Evolutionary conservation across 2,797 vertebrate species (phyloP), one percentile per base, ranked within the genome.

Genomic region (Ciconia nigra): DNA sequence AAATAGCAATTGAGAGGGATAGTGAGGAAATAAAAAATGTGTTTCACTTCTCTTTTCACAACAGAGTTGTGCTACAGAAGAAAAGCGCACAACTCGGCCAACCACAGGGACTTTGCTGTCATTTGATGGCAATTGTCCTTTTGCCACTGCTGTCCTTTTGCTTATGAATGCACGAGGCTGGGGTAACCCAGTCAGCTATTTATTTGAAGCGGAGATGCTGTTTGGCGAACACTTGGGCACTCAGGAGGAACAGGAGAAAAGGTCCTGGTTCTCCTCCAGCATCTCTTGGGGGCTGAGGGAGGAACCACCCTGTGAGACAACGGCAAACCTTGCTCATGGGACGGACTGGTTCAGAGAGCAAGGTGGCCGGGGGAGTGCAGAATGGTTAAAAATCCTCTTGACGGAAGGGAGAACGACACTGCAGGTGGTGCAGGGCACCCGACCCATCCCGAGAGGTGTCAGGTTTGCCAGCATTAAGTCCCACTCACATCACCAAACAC

Each of bases 401-500:
- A 4, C 15, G 33, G 47, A 52, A 52, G 6, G 35, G 46, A 47
- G 41, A 42, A 28, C 0, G 1, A 51, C 5, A 3, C 8, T 28
- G 65, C 10, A 22, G 10, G n/a, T 44, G 19, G 33, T 35, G 16
- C 0, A 0, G 15, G n/a, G 8, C 12, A 31, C 4, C 16, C 9
- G 3, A 17, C 13, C 39, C 42, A 14, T 3, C 16, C 22, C 3
- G 6, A 9, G 17, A 59, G 19, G 9, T 5, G 24, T 33, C 52
- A 33, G 13, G 26, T 58, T 72, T 62, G 70, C 15, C 22, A 44
- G 57, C 46, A 7, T 13, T 20, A 17, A 81, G 29, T 59, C 44
- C 70, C 5, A 3, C 71, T 54, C 41, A 31, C 2, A 0, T 10
- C 2, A 0, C 25, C 1, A 2, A 19, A 44, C 28, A 4, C 20